Evolutionary conservation across 2,888 invertebrate genomes (phyloP).

Genomic region (Diogma glabrata): DNA sequence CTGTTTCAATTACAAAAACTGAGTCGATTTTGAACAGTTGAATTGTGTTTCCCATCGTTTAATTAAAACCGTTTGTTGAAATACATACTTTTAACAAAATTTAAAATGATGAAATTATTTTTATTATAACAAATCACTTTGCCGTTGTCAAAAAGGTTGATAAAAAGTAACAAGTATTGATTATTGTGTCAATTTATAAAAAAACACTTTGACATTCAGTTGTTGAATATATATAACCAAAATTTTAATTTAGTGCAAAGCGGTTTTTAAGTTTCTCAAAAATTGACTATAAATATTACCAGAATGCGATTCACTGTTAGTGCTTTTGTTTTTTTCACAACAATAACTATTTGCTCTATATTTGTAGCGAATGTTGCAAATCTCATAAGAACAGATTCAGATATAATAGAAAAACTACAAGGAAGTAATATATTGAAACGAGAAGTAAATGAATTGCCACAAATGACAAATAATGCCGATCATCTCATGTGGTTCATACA

Average conservation of each 20-base stretch:
- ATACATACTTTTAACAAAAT: too few species aligned
- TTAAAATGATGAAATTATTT: too few species aligned
- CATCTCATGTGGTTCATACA: constrained; percentile 68
- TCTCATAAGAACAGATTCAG: constrained; percentile 47
- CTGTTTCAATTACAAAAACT: too few species aligned
- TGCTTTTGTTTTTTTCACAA: constrained; percentile 46
- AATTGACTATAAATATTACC: background rate
- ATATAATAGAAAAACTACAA: constrained; percentile 33
- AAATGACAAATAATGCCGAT: constrained; percentile 42
- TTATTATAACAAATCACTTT: too few species aligned
- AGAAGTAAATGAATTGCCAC: too few species aligned
- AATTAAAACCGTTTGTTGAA: too few species aligned
- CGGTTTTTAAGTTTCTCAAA: background rate
- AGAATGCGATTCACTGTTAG: constrained; percentile 24
- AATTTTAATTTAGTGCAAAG: background rate
- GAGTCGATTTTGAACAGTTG: too few species aligned
- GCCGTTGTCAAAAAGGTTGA: too few species aligned
- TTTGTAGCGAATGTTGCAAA: constrained; percentile 57
- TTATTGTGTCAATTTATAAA: background rate
- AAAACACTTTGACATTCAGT: too few species aligned
- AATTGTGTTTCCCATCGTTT: too few species aligned
- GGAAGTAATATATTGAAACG: constrained; percentile 25
- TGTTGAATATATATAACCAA: too few species aligned
- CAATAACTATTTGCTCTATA: constrained; percentile 52
- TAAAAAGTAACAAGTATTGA: background rate